phyloP scores from a whole-genome alignment of 2,113 vertebrate species.

The Alligator mississippiensis region DNA sequence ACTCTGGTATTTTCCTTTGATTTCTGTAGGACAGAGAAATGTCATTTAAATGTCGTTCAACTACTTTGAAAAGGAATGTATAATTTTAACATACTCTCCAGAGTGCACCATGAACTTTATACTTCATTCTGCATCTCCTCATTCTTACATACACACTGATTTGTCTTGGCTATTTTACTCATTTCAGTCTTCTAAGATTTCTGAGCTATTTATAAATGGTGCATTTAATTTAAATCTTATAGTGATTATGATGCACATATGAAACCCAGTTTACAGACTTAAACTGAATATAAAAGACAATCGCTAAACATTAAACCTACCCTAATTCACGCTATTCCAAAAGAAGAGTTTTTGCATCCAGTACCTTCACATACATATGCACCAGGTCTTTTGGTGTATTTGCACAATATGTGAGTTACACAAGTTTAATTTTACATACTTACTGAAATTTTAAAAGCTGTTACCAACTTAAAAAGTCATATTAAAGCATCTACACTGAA shows the following conservation, averaged over 20 bases:
- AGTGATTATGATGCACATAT: background rate
- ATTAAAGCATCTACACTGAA: background rate
- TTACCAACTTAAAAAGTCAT: background rate
- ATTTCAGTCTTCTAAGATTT: background rate
- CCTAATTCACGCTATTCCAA: background rate
- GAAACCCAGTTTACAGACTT: background rate
- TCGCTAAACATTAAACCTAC: background rate
- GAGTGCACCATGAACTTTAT: slow-evolving; percentile 59
- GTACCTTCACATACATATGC: background rate
- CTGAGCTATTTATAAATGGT: background rate
- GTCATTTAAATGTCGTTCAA: slow-evolving; percentile 75
- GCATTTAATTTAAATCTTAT: background rate
- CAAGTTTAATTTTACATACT: background rate
- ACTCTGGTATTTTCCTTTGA: slow-evolving; percentile 82
- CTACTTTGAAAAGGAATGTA: slow-evolving; percentile 68
- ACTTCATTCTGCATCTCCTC: slow-evolving; percentile 56
- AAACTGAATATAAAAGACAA: background rate
- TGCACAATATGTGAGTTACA: background rate
- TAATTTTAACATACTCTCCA: slow-evolving; percentile 57
- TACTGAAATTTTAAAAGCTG: background rate
- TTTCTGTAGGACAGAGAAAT: slow-evolving; percentile 84
- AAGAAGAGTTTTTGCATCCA: background rate
- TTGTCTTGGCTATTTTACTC: background rate
- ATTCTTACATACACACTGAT: slow-evolving; percentile 21
- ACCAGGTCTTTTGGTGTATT: background rate